Evolutionary conservation across 2,888 invertebrate species (phyloP), one percentile per base, ranked within the genome.

Genomic region (Drosophila subquinaria): DNA sequence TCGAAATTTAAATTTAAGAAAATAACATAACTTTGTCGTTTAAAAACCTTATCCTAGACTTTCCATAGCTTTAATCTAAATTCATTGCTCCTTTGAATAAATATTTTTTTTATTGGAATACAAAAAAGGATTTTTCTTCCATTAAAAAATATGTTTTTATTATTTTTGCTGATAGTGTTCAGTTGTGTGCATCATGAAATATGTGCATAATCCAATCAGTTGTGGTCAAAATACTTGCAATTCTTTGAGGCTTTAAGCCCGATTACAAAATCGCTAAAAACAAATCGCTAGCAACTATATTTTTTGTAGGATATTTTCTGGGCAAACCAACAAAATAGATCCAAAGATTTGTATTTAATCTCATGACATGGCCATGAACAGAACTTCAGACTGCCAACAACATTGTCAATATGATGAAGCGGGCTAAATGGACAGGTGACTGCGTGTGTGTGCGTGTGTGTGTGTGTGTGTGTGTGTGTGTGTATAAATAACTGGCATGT

Each of bases 261-360:
- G 60, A 43, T 61, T 60, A 61, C 52, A 45, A 70, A 61, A 73
- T 63, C 63, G 56, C 43, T 17, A 43, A 73, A 71, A 38, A 64
- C 33, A 52, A 48, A 43, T 77, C 59, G 60, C 60, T 53, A 56
- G 56, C 45, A 73, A 53, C 42, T 33, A n/a, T 20, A 17, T 48
- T 50, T 48, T 27, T 5, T 27, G 5, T 27, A 17, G 43, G 33
- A n/a, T 38, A 40, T 61, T 61, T 66, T 60, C 17, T 36, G 23
- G 47, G 50, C 38, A 74, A 72, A 57, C 66, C 75, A 72, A 75
- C 69, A 72, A 69, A 79, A 79, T 82, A 51, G 53, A 82, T 62
- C 56, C 82, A 79, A 76, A 76, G 76, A 76, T 79, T 76, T 79
- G 76, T 66, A 70, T 74, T 88, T 88, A 84, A 88, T 88, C 84